These are phyloP conservation scores for Mustela lutreola DNA, from an alignment of 2,113 vertebrate genomes.

Conservation along the genomic window DNA sequence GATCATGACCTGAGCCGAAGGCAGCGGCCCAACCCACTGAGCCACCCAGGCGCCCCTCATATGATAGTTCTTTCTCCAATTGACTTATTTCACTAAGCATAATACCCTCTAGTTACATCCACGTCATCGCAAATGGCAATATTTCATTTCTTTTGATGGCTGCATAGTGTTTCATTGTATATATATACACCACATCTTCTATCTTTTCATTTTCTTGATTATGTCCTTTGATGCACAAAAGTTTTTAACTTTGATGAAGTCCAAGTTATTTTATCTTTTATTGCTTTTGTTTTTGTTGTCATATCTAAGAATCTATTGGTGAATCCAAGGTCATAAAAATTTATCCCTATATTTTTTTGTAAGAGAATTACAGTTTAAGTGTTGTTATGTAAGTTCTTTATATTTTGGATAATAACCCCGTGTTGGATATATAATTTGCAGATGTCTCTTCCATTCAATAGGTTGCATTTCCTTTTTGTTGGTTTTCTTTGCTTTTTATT, in stretches of 20 bases:
- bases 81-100: too few species aligned
- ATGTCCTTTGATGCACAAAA: background rate
- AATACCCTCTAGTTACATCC: too few species aligned
- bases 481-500: background rate
- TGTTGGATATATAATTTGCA: background rate
- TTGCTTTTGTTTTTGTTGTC: background rate
- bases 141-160: too few species aligned
- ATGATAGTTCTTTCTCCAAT: too few species aligned
- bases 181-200: too few species aligned
- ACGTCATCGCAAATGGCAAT: too few species aligned
- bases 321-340: background rate
- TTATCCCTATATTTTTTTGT: background rate
- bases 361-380: background rate
- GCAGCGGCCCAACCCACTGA: too few species aligned
- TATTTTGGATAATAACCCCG: background rate
- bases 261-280: background rate
- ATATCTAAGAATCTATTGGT: background rate
- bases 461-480: background rate
- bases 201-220: background rate
- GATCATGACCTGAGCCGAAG: too few species aligned
- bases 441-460: background rate
- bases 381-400: background rate
- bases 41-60: too few species aligned
- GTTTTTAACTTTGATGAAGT: background rate
- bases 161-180: too few species aligned